Conservation (phyloP, 2,113 vertebrate genomes). For the Ramphastos sulfuratus region DNA sequence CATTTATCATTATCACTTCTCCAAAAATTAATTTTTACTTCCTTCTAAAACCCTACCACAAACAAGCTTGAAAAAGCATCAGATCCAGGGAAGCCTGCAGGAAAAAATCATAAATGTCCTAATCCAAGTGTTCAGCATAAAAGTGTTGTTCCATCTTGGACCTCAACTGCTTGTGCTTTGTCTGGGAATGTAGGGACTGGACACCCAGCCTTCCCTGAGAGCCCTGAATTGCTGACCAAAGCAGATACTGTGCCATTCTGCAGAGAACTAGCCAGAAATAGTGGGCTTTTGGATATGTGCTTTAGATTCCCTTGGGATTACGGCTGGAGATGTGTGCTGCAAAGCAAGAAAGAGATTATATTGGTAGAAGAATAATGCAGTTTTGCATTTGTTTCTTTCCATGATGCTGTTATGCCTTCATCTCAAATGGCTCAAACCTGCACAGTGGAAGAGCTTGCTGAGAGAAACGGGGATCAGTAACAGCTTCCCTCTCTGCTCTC, state of each 20-base stretch:
- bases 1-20: conserved; percentile 4
- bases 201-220: not conserved
- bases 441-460: not conserved
- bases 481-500: not conserved
- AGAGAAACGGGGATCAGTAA: not conserved
- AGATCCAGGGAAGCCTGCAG: not conserved
- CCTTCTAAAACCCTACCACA: not conserved
- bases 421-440: not conserved
- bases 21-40: not conserved
- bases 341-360: not conserved
- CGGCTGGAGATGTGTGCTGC: not conserved
- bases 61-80: not conserved
- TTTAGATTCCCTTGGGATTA: not conserved
- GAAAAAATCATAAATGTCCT: not conserved
- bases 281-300: not conserved
- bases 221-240: not conserved
- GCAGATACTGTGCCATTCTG: not conserved
- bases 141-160: not conserved
- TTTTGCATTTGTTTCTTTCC: not conserved
- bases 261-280: not conserved
- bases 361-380: not conserved
- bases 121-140: not conserved
- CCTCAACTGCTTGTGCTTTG: not conserved
- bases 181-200: not conserved
- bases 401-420: not conserved